These are phyloP conservation scores for Ophthalmolycus amberensis DNA, from an alignment of 2,113 vertebrate genomes.

Conservation along the genomic window DNA sequence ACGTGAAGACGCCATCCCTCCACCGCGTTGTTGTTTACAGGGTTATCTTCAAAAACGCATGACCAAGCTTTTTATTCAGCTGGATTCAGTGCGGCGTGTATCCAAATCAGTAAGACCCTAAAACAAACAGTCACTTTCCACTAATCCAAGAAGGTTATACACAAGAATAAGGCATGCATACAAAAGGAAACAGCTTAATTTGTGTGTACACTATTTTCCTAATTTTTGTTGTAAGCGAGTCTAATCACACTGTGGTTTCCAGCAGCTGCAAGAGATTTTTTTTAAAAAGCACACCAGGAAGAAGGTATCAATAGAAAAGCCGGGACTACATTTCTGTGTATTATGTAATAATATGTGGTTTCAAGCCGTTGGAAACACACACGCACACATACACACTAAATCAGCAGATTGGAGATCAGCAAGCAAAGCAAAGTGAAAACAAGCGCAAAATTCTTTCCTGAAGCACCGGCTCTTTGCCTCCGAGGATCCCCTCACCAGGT, in stretches of 20 bases:
- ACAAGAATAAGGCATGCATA: background rate
- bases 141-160: background rate
- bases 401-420: background rate
- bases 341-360: constrained; percentile 1
- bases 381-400: constrained; percentile 11
- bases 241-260: constrained; percentile 7
- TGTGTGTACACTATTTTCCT: background rate
- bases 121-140: background rate
- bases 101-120: constrained; percentile 1
- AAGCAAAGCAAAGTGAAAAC: constrained; percentile 9
- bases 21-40: constrained; percentile 34
- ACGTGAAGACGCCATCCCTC: constrained; percentile 1
- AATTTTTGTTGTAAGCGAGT: background rate
- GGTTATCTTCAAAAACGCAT: background rate
- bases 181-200: background rate
- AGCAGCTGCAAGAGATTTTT: constrained; percentile 27
- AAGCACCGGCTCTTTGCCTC: background rate
- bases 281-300: background rate
- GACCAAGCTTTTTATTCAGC: background rate
- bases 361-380: background rate
- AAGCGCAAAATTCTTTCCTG: background rate
- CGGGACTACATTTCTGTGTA: constrained; percentile 1
- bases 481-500: constrained; percentile 16
- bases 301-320: constrained; percentile 6
- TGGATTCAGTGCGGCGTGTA: background rate